Percentiles rank a stretch among this genome's conserved stretches.
These are phyloP conservation scores for Aplodontia rufa DNA, from an alignment of 2,113 vertebrate genomes.

Conservation along the genomic window DNA sequence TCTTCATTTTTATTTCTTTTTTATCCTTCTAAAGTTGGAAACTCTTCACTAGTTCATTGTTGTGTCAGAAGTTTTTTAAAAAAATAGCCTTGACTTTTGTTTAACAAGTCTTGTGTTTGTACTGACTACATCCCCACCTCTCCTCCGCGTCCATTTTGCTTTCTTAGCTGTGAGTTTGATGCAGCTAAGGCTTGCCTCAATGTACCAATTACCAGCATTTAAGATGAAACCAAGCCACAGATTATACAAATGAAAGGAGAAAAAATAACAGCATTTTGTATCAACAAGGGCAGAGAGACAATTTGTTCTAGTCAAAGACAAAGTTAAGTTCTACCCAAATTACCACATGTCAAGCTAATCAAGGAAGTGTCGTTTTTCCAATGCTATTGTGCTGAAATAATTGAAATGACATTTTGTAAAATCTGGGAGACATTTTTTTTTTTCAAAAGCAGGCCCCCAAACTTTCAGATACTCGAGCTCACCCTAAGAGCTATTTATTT, in stretches of 20 bases:
- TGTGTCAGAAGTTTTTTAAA: conserved; percentile 49
- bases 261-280: conserved; percentile 71
- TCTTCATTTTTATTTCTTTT: background rate
- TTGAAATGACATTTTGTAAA: conserved; percentile 79
- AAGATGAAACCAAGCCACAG: conserved; percentile 49
- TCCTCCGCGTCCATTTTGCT: background rate
- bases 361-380: conserved; percentile 77
- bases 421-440: conserved; percentile 68
- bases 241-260: conserved; percentile 74
- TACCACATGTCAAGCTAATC: conserved; percentile 83
- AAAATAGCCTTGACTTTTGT: conserved; percentile 60
- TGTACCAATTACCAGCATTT: conserved; percentile 69
- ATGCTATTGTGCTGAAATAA: conserved; percentile 82
- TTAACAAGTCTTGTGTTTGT: conserved; percentile 52
- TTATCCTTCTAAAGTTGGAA: conserved; percentile 33
- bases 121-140: conserved; percentile 37
- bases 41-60: conserved; percentile 22
- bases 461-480: conserved; percentile 72
- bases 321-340: conserved; percentile 80
- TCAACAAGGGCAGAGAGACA: conserved; percentile 80
- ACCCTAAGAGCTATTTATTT: conserved; percentile 77
- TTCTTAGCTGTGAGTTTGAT: conserved; percentile 66
- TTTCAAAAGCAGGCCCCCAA: conserved; percentile 70
- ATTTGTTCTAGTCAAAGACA: conserved; percentile 79
- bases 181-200: conserved; percentile 63